phyloP scores from a whole-genome alignment of 2,888 invertebrate species.

The Panzeria rudis region DNA sequence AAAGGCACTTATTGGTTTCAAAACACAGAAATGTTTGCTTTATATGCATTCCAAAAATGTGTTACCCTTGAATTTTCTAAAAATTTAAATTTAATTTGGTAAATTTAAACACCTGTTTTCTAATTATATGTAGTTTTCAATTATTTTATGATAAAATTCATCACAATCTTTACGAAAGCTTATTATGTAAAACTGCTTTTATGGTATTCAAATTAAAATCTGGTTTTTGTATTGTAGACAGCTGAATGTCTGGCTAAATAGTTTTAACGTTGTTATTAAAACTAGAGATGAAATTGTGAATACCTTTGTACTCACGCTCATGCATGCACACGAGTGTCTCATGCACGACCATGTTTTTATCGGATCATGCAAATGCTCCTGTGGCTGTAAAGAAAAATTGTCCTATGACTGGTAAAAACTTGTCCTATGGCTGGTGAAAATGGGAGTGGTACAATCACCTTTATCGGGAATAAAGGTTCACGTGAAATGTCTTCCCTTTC shows the following conservation, averaged over 20 bases:
- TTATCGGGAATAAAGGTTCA: too few species aligned
- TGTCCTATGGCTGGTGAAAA: too few species aligned
- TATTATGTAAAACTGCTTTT: not conserved
- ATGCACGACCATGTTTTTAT: too few species aligned
- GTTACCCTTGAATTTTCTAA: not conserved
- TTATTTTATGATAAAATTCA: not conserved
- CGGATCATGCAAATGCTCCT: too few species aligned
- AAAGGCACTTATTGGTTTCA: too few species aligned
- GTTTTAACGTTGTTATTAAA: not conserved
- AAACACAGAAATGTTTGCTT: too few species aligned
- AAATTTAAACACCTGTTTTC: not conserved
- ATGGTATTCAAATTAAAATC: slow-evolving; percentile 4
- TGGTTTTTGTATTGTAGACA: not conserved
- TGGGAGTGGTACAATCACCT: too few species aligned
- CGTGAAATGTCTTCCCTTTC: too few species aligned
- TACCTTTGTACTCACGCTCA: not conserved
- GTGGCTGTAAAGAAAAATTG: too few species aligned
- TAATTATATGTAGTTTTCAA: not conserved
- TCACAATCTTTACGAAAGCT: not conserved
- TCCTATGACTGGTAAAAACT: too few species aligned
- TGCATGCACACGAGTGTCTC: not conserved
- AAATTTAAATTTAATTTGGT: not conserved
- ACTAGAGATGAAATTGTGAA: not conserved
- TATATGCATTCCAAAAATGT: not conserved
- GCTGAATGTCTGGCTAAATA: not conserved